A percentile compares a stretch with the other conserved stretches of the same genome.
These are phyloP conservation scores for Aphelenchoides bicaudatus DNA, from an alignment of 2,888 invertebrate genomes.

Conservation along the genomic window DNA sequence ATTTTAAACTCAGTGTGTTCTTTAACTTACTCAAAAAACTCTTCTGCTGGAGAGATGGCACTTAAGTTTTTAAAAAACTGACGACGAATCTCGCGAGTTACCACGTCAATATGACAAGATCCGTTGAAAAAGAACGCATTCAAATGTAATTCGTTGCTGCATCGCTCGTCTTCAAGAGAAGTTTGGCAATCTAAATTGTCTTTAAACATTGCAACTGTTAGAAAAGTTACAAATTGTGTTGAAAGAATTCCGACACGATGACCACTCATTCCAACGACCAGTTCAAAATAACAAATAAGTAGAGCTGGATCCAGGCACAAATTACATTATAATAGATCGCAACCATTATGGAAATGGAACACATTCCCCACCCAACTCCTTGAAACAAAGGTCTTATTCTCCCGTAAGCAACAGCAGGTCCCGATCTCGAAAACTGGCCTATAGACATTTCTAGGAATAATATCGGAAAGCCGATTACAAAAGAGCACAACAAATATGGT, in stretches of 20 bases:
- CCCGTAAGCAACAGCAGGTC: constrained; percentile 37
- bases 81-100: background rate
- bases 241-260: constrained; percentile 23
- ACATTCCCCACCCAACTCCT: constrained; percentile 83
- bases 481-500: constrained; percentile 61
- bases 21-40: constrained; percentile 35
- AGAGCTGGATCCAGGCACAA: constrained; percentile 18
- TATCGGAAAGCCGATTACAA: constrained; percentile 61
- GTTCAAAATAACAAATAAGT: constrained; percentile 17
- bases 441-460: constrained; percentile 61
- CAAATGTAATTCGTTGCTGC: constrained; percentile 9
- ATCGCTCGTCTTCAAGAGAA: constrained; percentile 25
- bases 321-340: constrained; percentile 40
- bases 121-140: constrained; percentile 25
- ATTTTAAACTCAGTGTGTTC: background rate
- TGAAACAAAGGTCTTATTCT: constrained; percentile 40
- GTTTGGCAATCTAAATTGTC: constrained; percentile 18
- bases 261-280: constrained; percentile 18
- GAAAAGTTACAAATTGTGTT: constrained; percentile 20
- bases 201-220: background rate
- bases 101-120: constrained; percentile 14
- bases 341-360: constrained; percentile 83
- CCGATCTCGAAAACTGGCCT: constrained; percentile 52
- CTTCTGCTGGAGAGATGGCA: constrained; percentile 34
- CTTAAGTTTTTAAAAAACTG: constrained; percentile 12